Percentiles rank a stretch among this genome's conserved stretches.
Conservation (phyloP, 2,797 vertebrate genomes). For the Sebastes vulpes region DNA sequence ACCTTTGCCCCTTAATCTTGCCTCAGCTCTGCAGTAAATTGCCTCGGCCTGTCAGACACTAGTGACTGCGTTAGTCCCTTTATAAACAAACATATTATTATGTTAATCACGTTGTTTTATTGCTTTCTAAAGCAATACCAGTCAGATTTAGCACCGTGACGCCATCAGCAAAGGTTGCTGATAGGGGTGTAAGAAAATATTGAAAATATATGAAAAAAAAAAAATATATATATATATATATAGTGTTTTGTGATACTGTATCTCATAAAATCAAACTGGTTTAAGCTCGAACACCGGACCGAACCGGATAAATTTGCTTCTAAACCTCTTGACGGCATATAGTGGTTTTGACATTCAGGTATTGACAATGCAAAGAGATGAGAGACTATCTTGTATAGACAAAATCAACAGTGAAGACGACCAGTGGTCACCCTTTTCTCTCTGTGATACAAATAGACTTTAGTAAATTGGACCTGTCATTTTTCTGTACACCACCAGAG, state of each 20-base stretch:
- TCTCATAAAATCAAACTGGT: background rate
- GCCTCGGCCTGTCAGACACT: background rate
- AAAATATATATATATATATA: too few species aligned
- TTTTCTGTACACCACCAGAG: conserved; percentile 57
- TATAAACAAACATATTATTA: background rate
- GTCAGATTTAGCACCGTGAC: background rate
- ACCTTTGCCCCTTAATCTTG: background rate
- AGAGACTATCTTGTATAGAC: background rate
- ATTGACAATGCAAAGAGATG: background rate
- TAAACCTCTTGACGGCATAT: background rate
- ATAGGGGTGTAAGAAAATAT: too few species aligned
- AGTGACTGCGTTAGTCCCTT: background rate
- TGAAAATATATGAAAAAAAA: too few species aligned
- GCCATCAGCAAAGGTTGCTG: background rate
- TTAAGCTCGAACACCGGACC: background rate
- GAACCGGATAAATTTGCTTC: background rate
- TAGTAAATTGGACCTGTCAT: background rate
- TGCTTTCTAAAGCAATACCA: background rate
- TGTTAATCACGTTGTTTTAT: background rate
- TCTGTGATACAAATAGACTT: background rate
- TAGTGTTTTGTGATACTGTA: too few species aligned
- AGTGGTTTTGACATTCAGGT: background rate
- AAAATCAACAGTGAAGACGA: background rate
- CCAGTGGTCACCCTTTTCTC: background rate
- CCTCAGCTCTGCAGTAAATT: background rate